Evolutionary conservation across 2,888 invertebrate genomes (phyloP).

Genomic region (Cinara cedri): DNA sequence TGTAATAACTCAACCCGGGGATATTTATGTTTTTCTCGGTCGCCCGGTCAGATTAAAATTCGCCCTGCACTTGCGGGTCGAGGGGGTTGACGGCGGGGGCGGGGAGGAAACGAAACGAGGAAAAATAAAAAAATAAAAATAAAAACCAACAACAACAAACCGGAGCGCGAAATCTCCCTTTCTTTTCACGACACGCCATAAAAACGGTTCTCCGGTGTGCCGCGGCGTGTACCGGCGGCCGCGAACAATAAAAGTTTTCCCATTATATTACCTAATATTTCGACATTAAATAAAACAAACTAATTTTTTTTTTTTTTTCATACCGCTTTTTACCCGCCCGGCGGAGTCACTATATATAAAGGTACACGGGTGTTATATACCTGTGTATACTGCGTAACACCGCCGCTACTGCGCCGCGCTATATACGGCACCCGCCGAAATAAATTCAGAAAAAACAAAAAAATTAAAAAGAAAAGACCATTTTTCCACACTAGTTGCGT

Average conservation of each 20-base stretch:
- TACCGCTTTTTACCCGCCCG: conserved; percentile 46
- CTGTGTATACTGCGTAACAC: conserved; percentile 2
- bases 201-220: conserved; percentile 52
- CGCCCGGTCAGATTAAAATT: conserved; percentile 56
- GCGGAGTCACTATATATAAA: conserved; percentile 31
- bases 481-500: conserved; percentile 47
- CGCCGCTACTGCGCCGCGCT: background rate
- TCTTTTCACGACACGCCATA: conserved; percentile 47
- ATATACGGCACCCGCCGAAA: background rate
- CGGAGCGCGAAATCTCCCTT: conserved; percentile 55
- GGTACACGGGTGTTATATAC: no score
- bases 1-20: conserved; percentile 53
- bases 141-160: conserved; percentile 35
- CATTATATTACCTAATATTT: conserved; percentile 55
- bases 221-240: conserved; percentile 32
- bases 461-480: conserved; percentile 22
- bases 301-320: conserved; percentile 39
- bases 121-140: conserved; percentile 9
- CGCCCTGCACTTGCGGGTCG: conserved; percentile 49
- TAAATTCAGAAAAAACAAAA: background rate
- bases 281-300: conserved; percentile 52
- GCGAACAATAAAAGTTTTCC: conserved; percentile 56
- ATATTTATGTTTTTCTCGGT: conserved; percentile 55
- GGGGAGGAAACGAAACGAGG: no score
- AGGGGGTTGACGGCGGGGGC: no score